Evolutionary conservation across 2,888 invertebrate genomes (phyloP).

Genomic region (Helicoverpa assulta): DNA sequence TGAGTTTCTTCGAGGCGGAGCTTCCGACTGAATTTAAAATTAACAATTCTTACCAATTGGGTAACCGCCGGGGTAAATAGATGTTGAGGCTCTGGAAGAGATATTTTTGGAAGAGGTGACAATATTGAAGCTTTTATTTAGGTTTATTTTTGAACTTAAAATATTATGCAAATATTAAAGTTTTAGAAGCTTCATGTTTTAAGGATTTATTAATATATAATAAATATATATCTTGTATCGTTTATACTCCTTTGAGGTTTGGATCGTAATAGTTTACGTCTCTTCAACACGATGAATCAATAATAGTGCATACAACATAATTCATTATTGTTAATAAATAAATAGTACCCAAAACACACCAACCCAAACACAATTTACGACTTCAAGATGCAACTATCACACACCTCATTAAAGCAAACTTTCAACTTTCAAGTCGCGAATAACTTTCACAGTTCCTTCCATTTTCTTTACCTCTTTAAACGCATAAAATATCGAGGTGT

Average conservation of each 20-base stretch:
- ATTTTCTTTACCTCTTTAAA: slow-evolving; percentile 44
- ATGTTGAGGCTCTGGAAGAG: slow-evolving; percentile 58
- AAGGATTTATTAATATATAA: too few relatives aligned
- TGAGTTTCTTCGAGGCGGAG: slow-evolving; percentile 74
- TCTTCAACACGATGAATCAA: too few relatives aligned
- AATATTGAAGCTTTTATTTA: background rate
- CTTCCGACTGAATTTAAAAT: slow-evolving; percentile 75
- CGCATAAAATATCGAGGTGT: slow-evolving; percentile 69
- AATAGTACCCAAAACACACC: background rate
- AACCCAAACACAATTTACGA: background rate
- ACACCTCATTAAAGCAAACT: background rate
- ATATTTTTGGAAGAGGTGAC: background rate
- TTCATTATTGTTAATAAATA: too few relatives aligned
- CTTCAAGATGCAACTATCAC: background rate
- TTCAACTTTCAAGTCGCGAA: background rate
- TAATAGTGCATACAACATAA: too few relatives aligned
- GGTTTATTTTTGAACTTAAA: too few relatives aligned
- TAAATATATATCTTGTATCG: too few relatives aligned
- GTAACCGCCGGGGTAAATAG: slow-evolving; percentile 60
- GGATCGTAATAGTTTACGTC: too few relatives aligned
- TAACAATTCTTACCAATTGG: slow-evolving; percentile 79
- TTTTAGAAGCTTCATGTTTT: too few relatives aligned
- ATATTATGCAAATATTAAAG: too few relatives aligned
- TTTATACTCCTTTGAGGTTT: too few relatives aligned
- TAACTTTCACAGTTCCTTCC: slow-evolving; percentile 46